Evolutionary conservation across 2,113 vertebrate species (phyloP), one percentile per base, ranked within the genome.

Genomic region (Desmodus rotundus): DNA sequence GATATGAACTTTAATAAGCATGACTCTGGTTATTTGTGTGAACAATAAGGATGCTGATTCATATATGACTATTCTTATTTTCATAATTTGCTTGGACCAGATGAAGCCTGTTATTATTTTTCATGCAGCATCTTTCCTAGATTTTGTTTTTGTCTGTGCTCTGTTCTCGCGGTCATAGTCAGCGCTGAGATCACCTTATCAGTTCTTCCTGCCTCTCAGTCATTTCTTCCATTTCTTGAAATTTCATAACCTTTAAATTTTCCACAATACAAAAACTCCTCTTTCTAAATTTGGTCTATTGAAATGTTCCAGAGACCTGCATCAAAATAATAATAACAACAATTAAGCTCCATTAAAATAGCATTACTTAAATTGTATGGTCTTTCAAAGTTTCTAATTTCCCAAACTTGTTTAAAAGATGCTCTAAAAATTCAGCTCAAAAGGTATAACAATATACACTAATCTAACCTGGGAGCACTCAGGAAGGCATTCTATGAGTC

Each of bases 211-310:
- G 91, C 65, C 97, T 97, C 89, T 97, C 83, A 94, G 83, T 96
- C 70, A 89, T 97, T 97, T 96, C 89, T 97, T 97, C 74, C 31
- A 91, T 95, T 87, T 96, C 90, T 85, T 97, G 94, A 95, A 97
- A 96, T 97, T 95, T 80, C 72, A 98, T 97, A 98, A 93, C 85
- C 54, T 95, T 97, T 98, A 95, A 96, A 96, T 97, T 98, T 98
- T 88, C 63, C 43, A 89, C 89, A 82, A 97, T 96, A 82, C 52
- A 19, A 82, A 93, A 63, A 47, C 63, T 97, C 95, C 83, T 16
- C 24, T 83, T 92, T 95, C 28, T 52, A 97, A 89, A 87, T 97
- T 97, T 89, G 80, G 22, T 41, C 38, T 97, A 88, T 78, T 52
- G 87, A 52, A 95, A 91, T 93, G 61, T 80, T 94, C 36, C 31